phyloP scores from a whole-genome alignment of 2,113 vertebrate genomes.

The Aptenodytes forsteri region DNA sequence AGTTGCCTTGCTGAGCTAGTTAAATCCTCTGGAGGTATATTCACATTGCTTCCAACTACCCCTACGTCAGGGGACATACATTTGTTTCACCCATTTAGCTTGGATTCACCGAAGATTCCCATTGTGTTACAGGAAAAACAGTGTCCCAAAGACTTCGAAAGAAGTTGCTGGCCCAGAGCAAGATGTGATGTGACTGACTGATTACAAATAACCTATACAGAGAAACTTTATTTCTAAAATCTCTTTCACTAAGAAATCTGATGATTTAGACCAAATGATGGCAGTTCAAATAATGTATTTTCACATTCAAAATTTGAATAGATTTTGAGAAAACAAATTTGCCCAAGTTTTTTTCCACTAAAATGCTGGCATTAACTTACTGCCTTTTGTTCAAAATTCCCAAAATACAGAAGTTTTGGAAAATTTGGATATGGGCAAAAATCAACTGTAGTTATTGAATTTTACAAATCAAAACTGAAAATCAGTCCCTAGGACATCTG shows the following conservation, averaged over 20 bases:
- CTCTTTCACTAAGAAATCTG: neutral
- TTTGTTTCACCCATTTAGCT: neutral
- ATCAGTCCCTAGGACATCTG: neutral
- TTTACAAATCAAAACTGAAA: neutral
- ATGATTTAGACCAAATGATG: neutral
- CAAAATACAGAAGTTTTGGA: neutral
- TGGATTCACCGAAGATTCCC: neutral
- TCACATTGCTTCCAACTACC: neutral
- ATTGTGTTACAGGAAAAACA: neutral
- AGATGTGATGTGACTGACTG: too few species aligned
- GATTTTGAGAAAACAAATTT: neutral
- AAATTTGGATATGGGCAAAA: neutral
- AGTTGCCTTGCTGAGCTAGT: neutral
- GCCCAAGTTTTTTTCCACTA: neutral
- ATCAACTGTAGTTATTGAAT: neutral
- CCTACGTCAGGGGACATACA: fast-evolving
- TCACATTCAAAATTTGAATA: neutral
- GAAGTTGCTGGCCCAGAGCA: neutral
- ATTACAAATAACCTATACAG: neutral
- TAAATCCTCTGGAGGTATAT: neutral
- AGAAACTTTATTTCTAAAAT: neutral
- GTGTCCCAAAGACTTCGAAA: neutral
- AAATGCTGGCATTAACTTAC: neutral
- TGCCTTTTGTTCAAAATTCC: neutral
- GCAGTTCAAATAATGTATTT: neutral